These are phyloP conservation scores for Drosophila mayri DNA, from an alignment of 1,140 invertebrate genomes.

Conservation along the genomic window DNA sequence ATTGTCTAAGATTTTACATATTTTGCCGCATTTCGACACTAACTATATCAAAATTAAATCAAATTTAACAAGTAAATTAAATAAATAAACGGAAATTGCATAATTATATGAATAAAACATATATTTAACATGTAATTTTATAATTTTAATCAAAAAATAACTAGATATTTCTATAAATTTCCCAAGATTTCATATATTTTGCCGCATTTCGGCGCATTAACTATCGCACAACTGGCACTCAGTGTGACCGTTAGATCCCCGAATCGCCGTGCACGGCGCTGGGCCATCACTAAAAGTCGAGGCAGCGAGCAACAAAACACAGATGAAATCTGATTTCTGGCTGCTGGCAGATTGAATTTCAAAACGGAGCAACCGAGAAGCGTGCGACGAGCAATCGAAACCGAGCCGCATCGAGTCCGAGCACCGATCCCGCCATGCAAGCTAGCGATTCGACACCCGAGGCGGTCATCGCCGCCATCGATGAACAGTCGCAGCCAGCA, in stretches of 20 bases:
- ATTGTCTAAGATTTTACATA: too few species aligned
- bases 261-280: neutral
- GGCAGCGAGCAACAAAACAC: conserved; percentile 15
- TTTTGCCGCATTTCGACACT: too few species aligned
- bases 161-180: neutral
- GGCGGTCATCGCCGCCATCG: neutral
- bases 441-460: conserved; percentile 21
- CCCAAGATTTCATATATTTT: neutral
- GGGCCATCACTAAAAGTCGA: conserved; percentile 3
- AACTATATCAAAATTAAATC: too few species aligned
- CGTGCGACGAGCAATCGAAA: conserved; percentile 12
- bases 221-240: neutral
- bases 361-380: conserved; percentile 17
- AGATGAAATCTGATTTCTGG: conserved; percentile 21
- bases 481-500: conserved; percentile 1
- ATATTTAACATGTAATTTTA: too few species aligned
- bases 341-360: conserved; percentile 20
- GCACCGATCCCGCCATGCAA: conserved; percentile 26
- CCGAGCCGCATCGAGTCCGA: conserved; percentile 2
- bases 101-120: too few species aligned
- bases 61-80: too few species aligned
- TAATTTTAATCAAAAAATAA: neutral
- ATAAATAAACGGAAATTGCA: too few species aligned
- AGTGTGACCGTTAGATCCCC: neutral
- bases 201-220: neutral